phyloP scores from a whole-genome alignment of 2,113 vertebrate species.

The Pangasianodon hypophthalmus region DNA sequence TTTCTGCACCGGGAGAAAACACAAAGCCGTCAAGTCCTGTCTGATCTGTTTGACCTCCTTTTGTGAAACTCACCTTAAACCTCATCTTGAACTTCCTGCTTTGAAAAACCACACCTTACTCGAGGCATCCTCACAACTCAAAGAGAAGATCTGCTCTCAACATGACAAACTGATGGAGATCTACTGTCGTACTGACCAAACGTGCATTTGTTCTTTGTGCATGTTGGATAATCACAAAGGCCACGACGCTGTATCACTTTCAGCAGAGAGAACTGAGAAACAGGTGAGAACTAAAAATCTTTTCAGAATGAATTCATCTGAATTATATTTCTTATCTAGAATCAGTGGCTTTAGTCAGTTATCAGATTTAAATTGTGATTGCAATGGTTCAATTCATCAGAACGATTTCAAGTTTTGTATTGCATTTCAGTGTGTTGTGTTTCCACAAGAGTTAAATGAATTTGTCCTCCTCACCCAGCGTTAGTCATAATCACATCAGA shows the following conservation, averaged over 20 bases:
- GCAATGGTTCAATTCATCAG: no score
- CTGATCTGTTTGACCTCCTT: background rate
- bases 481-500: background rate
- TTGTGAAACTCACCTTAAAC: background rate
- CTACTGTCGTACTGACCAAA: background rate
- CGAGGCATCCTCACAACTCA: background rate
- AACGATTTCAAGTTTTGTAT: constrained; percentile 5
- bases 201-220: background rate
- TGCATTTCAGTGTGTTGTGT: no score
- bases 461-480: background rate
- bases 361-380: no score
- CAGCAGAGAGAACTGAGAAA: no score
- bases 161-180: background rate
- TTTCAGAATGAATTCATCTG: no score
- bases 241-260: no score
- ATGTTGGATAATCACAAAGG: background rate
- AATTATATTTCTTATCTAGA: no score
- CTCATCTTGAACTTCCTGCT: background rate
- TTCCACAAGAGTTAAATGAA: no score
- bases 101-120: background rate
- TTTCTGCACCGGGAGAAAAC: background rate
- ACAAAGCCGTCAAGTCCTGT: background rate
- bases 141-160: background rate
- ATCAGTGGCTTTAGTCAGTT: no score
- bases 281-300: no score